A percentile compares a stretch with the other conserved stretches of the same genome.
Evolutionary conservation across 2,888 invertebrate genomes (phyloP).

Genomic region (Phanerotoma sp.): DNA sequence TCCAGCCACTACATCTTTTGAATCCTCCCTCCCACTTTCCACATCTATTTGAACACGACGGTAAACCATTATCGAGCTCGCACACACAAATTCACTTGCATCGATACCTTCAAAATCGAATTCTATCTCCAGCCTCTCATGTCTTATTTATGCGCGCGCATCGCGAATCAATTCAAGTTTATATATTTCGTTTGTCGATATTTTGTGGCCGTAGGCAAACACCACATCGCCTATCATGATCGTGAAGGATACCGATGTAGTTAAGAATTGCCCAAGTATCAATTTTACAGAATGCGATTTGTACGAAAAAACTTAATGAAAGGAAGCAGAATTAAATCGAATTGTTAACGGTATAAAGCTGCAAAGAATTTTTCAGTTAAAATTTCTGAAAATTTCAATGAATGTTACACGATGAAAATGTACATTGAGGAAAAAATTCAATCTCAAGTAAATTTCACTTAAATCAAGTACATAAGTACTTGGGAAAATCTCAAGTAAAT

Average conservation of each 20-base stretch:
- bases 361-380: too few relatives aligned
- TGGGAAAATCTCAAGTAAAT: too few relatives aligned
- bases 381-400: too few relatives aligned
- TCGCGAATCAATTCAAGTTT: conserved; percentile 3
- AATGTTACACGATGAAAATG: too few relatives aligned
- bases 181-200: conserved; percentile 13
- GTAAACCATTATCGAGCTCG: conserved; percentile 22
- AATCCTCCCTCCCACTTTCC: neutral
- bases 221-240: conserved; percentile 2
- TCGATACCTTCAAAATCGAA: conserved; percentile 6
- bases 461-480: too few relatives aligned
- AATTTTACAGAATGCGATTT: too few relatives aligned
- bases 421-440: too few relatives aligned
- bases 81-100: conserved; percentile 15
- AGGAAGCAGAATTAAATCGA: too few relatives aligned
- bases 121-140: neutral
- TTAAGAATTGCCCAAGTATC: neutral
- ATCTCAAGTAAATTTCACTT: too few relatives aligned
- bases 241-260: neutral
- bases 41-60: conserved; percentile 12
- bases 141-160: conserved; percentile 10
- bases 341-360: too few relatives aligned
- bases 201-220: conserved; percentile 3
- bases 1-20: neutral
- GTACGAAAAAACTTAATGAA: too few relatives aligned